Percentiles rank a stretch among this genome's conserved stretches.
Conservation (phyloP, 2,797 vertebrate genomes). For the Lates japonicus region DNA sequence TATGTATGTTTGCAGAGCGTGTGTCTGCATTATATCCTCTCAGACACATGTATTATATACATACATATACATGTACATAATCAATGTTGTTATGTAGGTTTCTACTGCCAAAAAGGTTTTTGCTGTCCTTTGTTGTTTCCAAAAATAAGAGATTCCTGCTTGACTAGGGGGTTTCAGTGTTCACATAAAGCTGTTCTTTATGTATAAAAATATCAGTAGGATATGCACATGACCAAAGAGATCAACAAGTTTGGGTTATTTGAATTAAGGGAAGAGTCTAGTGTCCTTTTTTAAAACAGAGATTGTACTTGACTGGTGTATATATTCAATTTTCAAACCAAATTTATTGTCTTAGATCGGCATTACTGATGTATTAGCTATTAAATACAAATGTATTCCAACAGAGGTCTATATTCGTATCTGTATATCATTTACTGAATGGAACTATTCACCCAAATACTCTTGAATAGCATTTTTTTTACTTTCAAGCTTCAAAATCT, state of each 20-base stretch:
- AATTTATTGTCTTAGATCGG: background rate
- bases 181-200: background rate
- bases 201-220: background rate
- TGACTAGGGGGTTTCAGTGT: background rate
- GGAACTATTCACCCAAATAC: background rate
- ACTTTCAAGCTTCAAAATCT: constrained; percentile 2
- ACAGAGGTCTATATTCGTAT: background rate
- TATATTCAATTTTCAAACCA: background rate
- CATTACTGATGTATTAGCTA: background rate
- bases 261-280: background rate
- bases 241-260: background rate
- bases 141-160: background rate
- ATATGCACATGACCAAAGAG: background rate
- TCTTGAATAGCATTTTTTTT: background rate
- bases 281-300: background rate
- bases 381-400: background rate
- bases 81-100: background rate
- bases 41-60: background rate
- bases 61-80: background rate
- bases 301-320: background rate
- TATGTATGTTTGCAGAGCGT: background rate
- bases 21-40: background rate
- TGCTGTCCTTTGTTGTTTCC: background rate
- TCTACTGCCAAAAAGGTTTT: background rate
- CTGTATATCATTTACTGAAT: background rate